phyloP scores from a whole-genome alignment of 2,113 vertebrate genomes.

The Podiceps cristatus region DNA sequence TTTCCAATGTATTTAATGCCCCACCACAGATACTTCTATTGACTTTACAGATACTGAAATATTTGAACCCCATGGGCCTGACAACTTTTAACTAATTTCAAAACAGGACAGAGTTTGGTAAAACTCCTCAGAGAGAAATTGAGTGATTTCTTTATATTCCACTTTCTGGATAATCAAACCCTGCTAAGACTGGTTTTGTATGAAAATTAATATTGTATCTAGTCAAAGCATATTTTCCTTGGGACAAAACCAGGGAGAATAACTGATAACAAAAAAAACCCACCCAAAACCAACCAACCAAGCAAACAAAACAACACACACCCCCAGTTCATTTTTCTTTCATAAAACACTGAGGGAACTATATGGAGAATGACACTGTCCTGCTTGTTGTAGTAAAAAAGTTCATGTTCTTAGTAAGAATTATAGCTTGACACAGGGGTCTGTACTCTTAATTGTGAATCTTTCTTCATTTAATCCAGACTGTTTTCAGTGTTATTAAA shows the following conservation, averaged over 20 bases:
- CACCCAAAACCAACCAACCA: too few relatives aligned
- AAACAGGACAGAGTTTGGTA: background rate
- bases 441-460: background rate
- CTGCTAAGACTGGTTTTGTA: background rate
- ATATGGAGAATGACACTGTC: background rate
- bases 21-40: background rate
- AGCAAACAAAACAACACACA: too few relatives aligned
- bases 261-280: background rate
- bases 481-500: background rate
- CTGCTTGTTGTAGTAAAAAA: background rate
- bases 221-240: background rate
- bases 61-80: background rate
- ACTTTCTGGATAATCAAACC: background rate
- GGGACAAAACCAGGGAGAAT: background rate
- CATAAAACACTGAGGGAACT: background rate
- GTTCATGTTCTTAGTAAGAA: background rate
- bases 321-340: too few relatives aligned
- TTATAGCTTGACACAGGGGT: background rate
- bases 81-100: background rate
- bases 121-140: background rate
- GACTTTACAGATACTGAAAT: background rate
- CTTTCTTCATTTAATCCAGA: background rate
- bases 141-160: background rate
- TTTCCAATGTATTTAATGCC: background rate
- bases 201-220: background rate